Evolutionary conservation across 2,797 vertebrate genomes (phyloP).

Genomic region (Carapus acus): DNA sequence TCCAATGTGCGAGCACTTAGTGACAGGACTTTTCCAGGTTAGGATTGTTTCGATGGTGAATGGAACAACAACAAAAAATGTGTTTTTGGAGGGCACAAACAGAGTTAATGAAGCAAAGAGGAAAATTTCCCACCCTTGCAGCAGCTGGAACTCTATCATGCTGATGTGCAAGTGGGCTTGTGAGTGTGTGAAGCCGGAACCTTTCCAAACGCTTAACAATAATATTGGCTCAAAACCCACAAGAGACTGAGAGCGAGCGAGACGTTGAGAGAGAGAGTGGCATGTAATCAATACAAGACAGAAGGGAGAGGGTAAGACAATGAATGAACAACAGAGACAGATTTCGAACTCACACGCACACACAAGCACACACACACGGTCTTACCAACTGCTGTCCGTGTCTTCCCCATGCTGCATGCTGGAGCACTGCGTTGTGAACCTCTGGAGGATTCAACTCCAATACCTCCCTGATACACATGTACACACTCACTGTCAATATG

Average conservation of each 20-base stretch:
- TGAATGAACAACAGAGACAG: slow-evolving; percentile 2
- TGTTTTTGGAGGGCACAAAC: too few relatives aligned
- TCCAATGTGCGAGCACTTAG: too few relatives aligned
- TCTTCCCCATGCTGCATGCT: slow-evolving; percentile 69
- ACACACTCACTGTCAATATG: slow-evolving; percentile 18
- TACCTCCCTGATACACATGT: slow-evolving; percentile 62
- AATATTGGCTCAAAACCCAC: slow-evolving; percentile 13
- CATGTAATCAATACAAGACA: slow-evolving; percentile 9
- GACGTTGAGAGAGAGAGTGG: neutral
- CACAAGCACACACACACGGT: neutral
- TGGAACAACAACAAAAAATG: too few relatives aligned
- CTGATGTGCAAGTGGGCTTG: too few relatives aligned
- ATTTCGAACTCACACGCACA: neutral
- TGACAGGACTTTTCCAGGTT: too few relatives aligned
- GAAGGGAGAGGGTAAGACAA: slow-evolving; percentile 1
- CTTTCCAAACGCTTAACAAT: neutral
- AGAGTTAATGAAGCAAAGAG: too few relatives aligned
- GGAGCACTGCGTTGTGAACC: slow-evolving; percentile 71
- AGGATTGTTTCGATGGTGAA: too few relatives aligned
- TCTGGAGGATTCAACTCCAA: slow-evolving; percentile 72
- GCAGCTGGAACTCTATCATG: too few relatives aligned
- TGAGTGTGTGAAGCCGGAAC: neutral
- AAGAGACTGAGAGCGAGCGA: too few relatives aligned
- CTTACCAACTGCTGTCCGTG: slow-evolving; percentile 69
- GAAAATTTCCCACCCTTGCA: too few relatives aligned